Evolutionary conservation across 37 sponge, comb jelly and placozoan genomes (phyloP), one percentile per base, ranked within the genome.

Genomic region (Lycopodina hypogea): DNA sequence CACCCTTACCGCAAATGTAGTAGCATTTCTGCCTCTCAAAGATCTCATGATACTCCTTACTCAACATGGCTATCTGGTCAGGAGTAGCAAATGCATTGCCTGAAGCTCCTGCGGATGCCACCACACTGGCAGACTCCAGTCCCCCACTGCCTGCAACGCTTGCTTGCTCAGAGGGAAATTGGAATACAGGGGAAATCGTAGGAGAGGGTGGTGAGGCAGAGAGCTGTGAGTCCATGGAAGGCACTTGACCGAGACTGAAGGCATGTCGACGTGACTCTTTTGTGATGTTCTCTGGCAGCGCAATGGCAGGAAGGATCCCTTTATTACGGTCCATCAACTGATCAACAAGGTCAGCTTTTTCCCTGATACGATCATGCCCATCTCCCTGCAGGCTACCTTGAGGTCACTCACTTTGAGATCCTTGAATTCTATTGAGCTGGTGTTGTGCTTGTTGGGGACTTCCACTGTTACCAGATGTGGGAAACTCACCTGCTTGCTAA

Each of bases 341-440:
- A 68, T 89, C 90, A 17, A 93, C 65, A 22, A 93, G 61, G 28
- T 93, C 91, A 2, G 74, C 90, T 70, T 94, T 94, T 90, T 88
- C n/a, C 95, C 95, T 12, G 95, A 91, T 32, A 94, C 95, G 29
- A 76, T 83, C 41, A 94, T 67, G 36, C 82, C 82, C 76, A 89
- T 56, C 57, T 90, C 92, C 77, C 91, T 94, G 51, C 86, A 88
- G 0, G 89, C 86, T 2, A 39, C 74, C 63, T 91, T 91, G 69
- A 91, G 53, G 26, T 88, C 78, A 50, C 78, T 87, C 60, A 93
- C 90, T 37, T 86, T 89, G 65, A 93, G 73, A 22, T 87, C 89
- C 22, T 93, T 90, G 37, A 93, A 76, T 38, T 81, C 69, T 3
- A 92, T 53, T 3, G 79, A 71, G 3, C 56, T 24, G 0, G 52